These are phyloP conservation scores for Boloria euphrosyne DNA, from an alignment of 2,888 invertebrate species.

Conservation along the genomic window DNA sequence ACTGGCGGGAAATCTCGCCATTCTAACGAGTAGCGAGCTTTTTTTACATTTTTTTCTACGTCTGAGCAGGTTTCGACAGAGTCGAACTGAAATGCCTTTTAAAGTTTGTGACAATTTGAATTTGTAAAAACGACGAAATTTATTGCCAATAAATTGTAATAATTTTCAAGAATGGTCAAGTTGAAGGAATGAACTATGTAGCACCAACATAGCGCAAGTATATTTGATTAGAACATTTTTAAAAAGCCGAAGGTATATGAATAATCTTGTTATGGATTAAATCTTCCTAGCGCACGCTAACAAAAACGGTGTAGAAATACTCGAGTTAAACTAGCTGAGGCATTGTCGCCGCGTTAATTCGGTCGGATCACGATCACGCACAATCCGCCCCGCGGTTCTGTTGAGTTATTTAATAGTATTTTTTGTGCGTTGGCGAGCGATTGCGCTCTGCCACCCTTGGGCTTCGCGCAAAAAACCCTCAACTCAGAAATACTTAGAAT, in stretches of 20 bases:
- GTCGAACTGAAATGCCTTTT: slow-evolving; percentile 50
- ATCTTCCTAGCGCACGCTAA: slow-evolving; percentile 51
- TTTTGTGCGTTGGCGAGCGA: slow-evolving; percentile 77
- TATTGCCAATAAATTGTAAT: too few species aligned
- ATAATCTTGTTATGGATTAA: slow-evolving; percentile 44
- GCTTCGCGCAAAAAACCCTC: slow-evolving; percentile 81
- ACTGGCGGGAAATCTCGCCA: slow-evolving; percentile 65
- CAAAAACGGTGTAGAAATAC: slow-evolving; percentile 50
- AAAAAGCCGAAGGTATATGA: slow-evolving; percentile 34
- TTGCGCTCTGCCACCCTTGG: slow-evolving; percentile 79
- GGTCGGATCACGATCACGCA: slow-evolving; percentile 73
- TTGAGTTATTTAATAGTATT: slow-evolving; percentile 80
- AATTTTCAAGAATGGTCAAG: too few species aligned
- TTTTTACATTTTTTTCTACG: slow-evolving; percentile 63
- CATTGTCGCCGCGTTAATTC: slow-evolving; percentile 75
- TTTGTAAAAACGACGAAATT: not conserved
- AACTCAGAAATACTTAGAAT: slow-evolving; percentile 76
- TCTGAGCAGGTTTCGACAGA: slow-evolving; percentile 65
- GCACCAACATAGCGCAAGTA: too few species aligned
- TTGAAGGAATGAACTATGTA: too few species aligned
- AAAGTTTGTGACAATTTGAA: not conserved
- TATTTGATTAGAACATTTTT: slow-evolving; percentile 12
- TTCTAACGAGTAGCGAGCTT: slow-evolving; percentile 56
- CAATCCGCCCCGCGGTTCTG: slow-evolving; percentile 75
- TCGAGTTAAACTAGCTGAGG: slow-evolving; percentile 55